A percentile compares a stretch with the other conserved stretches of the same genome.
Conservation (phyloP, 64 coral and sea anemone species). For the Acropora yongei region DNA sequence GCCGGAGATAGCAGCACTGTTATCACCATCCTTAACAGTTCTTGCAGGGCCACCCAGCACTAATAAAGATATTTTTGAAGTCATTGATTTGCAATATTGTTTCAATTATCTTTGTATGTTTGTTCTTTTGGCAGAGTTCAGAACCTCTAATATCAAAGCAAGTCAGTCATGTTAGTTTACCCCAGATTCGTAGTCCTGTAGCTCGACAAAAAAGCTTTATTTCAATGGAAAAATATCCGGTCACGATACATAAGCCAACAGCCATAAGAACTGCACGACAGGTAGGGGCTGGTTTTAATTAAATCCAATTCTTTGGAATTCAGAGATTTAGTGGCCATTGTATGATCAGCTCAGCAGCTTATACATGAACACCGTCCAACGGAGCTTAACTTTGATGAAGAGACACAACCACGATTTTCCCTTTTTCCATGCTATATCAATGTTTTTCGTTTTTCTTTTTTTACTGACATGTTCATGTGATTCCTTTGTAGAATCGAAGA, state of each 20-base stretch:
- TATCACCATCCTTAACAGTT: too few relatives aligned
- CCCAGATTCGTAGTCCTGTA: background rate
- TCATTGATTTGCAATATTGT: too few relatives aligned
- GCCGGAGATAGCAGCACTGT: too few relatives aligned
- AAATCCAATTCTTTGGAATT: background rate
- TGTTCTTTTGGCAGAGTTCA: background rate
- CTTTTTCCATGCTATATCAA: too few relatives aligned
- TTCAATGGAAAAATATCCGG: conserved; percentile 28
- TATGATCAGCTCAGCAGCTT: too few relatives aligned
- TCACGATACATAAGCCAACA: conserved; percentile 26
- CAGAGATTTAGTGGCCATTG: background rate
- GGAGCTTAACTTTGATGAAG: too few relatives aligned
- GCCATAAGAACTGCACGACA: conserved; percentile 23
- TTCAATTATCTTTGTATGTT: background rate
- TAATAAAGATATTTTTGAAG: too few relatives aligned
- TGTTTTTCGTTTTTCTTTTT: too few relatives aligned
- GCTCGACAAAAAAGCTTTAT: background rate
- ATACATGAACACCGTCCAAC: too few relatives aligned
- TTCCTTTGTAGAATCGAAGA: conserved; percentile 29
- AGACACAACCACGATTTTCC: too few relatives aligned
- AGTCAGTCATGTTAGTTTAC: conserved; percentile 28
- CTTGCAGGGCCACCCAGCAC: too few relatives aligned
- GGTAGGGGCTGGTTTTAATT: background rate
- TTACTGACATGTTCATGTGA: background rate
- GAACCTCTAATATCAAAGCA: conserved; percentile 20